Percentiles rank a stretch among this genome's conserved stretches.
phyloP scores from a whole-genome alignment of 2,797 vertebrate species.

The Anguilla pacifica region DNA sequence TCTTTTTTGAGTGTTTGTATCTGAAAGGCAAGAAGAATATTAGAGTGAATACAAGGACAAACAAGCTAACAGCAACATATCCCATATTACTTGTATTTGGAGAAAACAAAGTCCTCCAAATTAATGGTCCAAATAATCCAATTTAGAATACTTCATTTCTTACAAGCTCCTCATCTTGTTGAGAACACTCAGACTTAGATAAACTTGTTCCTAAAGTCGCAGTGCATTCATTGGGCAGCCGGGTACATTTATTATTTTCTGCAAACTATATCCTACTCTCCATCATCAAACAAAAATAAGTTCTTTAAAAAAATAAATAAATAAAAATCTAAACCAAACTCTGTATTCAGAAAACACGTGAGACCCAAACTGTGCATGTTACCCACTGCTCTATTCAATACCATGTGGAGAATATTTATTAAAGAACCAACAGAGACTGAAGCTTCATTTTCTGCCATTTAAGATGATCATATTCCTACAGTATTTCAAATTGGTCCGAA shows the following conservation, averaged over 20 bases:
- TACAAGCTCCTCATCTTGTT: neutral
- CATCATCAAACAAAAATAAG: neutral
- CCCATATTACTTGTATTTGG: neutral
- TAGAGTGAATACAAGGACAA: neutral
- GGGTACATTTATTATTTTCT: neutral
- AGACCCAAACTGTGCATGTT: neutral
- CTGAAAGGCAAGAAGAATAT: neutral
- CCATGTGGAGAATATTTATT: neutral
- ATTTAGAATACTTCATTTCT: neutral
- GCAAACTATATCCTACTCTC: neutral
- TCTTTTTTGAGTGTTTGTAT: neutral
- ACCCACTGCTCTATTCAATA: neutral
- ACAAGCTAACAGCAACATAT: neutral
- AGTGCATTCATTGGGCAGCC: no score
- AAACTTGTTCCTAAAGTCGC: no score
- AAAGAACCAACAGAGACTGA: neutral
- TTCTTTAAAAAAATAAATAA: no score
- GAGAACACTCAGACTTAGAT: neutral
- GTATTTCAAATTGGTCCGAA: neutral
- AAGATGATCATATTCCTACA: neutral
- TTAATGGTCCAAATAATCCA: neutral
- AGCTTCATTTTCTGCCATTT: neutral
- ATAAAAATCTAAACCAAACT: neutral
- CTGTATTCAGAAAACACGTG: neutral
- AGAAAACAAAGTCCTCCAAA: neutral